phyloP scores from a whole-genome alignment of 2,113 vertebrate species.

The Todiramphus saurophagus region DNA sequence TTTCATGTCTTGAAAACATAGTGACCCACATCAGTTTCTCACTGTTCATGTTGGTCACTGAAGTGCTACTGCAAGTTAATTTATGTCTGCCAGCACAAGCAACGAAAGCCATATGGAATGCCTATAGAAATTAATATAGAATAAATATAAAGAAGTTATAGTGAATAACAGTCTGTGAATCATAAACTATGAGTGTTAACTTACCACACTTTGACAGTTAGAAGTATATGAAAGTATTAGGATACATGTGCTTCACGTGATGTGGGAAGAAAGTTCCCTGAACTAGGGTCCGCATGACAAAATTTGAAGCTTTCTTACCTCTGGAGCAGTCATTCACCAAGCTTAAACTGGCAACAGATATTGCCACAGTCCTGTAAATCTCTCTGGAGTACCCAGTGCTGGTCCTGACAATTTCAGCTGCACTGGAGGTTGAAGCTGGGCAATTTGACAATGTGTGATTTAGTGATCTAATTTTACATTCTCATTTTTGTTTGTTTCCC shows the following conservation, averaged over 20 bases:
- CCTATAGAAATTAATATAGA: background rate
- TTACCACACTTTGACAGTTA: background rate
- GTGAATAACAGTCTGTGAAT: background rate
- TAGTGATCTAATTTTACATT: background rate
- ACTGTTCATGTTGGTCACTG: background rate
- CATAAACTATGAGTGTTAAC: background rate
- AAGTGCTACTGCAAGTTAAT: background rate
- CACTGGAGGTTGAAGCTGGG: background rate
- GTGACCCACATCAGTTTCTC: background rate
- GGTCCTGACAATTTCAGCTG: background rate
- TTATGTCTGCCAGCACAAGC: background rate
- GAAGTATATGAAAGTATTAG: background rate
- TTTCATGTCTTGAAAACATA: background rate
- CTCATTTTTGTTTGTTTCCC: background rate
- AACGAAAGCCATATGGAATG: background rate
- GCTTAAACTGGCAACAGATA: background rate
- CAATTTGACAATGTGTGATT: background rate
- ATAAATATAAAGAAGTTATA: background rate
- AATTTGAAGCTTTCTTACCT: background rate
- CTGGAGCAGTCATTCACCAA: background rate
- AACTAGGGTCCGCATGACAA: background rate
- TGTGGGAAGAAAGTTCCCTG: background rate
- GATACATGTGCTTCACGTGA: background rate
- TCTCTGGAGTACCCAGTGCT: background rate
- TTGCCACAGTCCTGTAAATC: background rate